phyloP scores from a whole-genome alignment of 2,113 vertebrate species.

The Platysternon megacephalum region DNA sequence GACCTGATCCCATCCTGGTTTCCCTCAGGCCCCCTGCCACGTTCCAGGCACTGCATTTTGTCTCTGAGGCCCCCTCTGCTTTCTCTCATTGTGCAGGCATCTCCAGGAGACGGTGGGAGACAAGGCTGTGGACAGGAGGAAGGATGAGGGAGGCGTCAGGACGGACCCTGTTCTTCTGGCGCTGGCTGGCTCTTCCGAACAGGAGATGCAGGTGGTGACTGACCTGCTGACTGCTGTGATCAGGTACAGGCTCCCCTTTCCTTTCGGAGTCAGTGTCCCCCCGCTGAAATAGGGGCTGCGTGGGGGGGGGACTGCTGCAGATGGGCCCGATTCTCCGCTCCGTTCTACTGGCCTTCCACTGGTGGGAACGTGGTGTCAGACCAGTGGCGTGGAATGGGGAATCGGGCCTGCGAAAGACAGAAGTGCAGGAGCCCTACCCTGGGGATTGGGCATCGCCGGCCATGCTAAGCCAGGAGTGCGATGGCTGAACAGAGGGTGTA shows the following conservation, averaged over 20 bases:
- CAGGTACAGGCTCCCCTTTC: conserved; percentile 72
- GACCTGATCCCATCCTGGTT: background rate
- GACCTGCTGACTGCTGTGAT: conserved; percentile 81
- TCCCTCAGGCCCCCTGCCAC: conserved; percentile 4
- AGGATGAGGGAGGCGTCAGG: background rate
- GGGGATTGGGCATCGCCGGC: fast-evolving
- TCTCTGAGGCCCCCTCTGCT: background rate
- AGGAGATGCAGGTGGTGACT: conserved; percentile 74
- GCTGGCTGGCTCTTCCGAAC: conserved; percentile 36
- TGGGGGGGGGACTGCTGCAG: too few species aligned
- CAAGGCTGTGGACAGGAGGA: background rate
- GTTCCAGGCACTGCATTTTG: background rate
- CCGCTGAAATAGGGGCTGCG: background rate
- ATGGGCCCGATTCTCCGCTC: background rate
- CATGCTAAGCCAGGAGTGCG: background rate
- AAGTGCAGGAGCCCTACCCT: background rate
- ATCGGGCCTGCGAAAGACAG: background rate
- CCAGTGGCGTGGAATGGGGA: background rate
- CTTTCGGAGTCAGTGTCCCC: background rate
- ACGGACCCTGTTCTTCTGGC: background rate
- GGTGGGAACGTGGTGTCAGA: background rate
- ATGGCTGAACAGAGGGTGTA: background rate
- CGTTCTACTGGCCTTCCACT: background rate
- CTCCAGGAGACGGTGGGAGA: background rate
- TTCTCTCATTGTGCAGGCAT: conserved; percentile 32